Evolutionary conservation across 2,888 invertebrate genomes (phyloP).

Genomic region (Temnothorax ravouxi): DNA sequence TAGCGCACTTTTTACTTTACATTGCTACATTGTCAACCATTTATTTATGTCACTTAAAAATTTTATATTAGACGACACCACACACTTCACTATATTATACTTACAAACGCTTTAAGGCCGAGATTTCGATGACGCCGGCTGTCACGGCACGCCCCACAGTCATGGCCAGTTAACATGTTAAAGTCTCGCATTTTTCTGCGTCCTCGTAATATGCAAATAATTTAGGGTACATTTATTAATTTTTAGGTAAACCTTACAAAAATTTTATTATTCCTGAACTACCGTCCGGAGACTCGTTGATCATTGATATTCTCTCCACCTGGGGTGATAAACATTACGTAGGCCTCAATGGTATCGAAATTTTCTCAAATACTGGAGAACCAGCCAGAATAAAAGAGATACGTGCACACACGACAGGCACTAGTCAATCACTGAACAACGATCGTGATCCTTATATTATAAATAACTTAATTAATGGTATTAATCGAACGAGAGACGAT

Average conservation of each 20-base stretch:
- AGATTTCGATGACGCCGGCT: too few species aligned
- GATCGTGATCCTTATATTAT: slow-evolving; percentile 89
- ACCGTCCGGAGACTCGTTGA: slow-evolving; percentile 90
- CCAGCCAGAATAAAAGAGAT: slow-evolving; percentile 89
- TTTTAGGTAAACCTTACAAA: slow-evolving; percentile 51
- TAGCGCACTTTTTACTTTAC: too few species aligned
- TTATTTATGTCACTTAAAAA: too few species aligned
- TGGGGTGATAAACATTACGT: slow-evolving; percentile 94
- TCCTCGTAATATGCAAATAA: background rate
- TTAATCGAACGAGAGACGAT: slow-evolving; percentile 92
- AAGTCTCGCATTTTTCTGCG: too few species aligned
- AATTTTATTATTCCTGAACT: slow-evolving; percentile 93
- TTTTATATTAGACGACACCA: too few species aligned
- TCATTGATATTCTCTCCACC: slow-evolving; percentile 90
- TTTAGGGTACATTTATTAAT: slow-evolving; percentile 12
- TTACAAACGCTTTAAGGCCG: too few species aligned
- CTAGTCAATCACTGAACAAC: slow-evolving; percentile 90
- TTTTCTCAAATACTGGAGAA: slow-evolving; percentile 90
- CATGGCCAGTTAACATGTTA: too few species aligned
- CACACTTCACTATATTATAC: too few species aligned
- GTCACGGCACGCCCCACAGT: too few species aligned
- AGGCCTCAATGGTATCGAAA: slow-evolving; percentile 92
- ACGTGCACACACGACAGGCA: slow-evolving; percentile 88
- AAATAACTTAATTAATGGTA: slow-evolving; percentile 90
- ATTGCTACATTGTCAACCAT: too few species aligned